Evolutionary conservation across 2,113 vertebrate species (phyloP).

Genomic region (Xerus inauris): DNA sequence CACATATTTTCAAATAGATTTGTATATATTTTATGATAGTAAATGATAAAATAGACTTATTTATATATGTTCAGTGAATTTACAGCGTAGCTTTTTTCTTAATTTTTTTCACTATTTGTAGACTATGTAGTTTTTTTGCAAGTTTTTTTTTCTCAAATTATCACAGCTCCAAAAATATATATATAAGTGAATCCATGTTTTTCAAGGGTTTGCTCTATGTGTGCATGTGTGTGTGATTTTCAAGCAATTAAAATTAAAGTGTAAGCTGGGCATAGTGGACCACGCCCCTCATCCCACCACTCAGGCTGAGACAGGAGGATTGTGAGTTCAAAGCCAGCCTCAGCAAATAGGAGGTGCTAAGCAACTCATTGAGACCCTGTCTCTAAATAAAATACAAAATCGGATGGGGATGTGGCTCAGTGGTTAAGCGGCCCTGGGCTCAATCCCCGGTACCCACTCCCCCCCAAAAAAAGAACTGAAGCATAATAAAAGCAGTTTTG

Average conservation of each 20-base stretch:
- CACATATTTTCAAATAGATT: background rate
- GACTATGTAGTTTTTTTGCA: background rate
- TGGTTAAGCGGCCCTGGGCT: no score
- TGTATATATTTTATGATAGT: background rate
- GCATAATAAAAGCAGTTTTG: background rate
- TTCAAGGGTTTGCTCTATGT: background rate
- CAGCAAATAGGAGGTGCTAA: no score
- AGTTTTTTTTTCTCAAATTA: background rate
- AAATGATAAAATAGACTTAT: background rate
- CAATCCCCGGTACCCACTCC: no score
- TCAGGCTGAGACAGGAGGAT: no score
- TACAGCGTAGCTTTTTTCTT: background rate
- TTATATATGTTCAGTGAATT: background rate
- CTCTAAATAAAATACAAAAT: no score
- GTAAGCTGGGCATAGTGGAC: no score
- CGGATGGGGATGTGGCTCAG: no score
- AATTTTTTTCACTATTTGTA: background rate
- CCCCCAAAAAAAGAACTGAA: background rate
- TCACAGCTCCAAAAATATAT: no score
- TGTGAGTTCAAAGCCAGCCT: no score
- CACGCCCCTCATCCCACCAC: no score
- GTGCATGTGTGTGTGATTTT: background rate
- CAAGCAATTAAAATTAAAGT: background rate
- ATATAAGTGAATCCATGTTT: background rate
- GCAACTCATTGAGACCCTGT: no score